Conservation (phyloP, 2,113 vertebrate genomes). For the Carlito syrichta region DNA sequence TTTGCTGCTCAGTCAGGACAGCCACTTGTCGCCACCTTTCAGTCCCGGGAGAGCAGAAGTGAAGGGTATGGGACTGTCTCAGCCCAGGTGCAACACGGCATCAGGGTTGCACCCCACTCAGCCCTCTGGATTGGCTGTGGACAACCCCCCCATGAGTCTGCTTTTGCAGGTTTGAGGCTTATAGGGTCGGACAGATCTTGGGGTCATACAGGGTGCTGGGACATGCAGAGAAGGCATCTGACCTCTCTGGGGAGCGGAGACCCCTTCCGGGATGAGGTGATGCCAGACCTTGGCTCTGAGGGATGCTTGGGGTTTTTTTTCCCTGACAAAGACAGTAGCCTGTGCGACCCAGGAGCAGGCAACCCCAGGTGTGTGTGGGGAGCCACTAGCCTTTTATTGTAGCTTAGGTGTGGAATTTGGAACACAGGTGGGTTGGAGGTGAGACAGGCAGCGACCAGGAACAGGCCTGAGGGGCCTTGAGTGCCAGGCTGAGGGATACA, state of each 20-base stretch:
- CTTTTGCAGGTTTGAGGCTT: neutral
- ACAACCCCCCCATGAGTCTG: neutral
- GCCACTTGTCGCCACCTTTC: neutral
- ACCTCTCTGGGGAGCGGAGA: too few species aligned
- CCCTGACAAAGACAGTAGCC: neutral
- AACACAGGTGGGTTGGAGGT: neutral
- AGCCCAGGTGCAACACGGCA: neutral
- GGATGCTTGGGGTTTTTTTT: neutral
- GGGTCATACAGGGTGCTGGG: neutral
- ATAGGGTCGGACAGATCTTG: too few species aligned
- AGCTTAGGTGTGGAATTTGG: neutral
- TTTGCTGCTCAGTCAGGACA: neutral
- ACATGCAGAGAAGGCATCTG: neutral
- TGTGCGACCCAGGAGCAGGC: accelerated
- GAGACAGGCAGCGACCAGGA: neutral
- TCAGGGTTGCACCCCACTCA: neutral
- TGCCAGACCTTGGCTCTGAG: neutral
- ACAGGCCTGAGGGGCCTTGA: neutral
- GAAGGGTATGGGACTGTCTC: neutral
- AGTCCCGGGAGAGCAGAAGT: neutral
- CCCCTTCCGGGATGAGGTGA: neutral
- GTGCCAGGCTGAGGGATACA: neutral
- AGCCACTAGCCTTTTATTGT: neutral
- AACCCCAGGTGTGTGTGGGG: too few species aligned
- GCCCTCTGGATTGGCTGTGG: neutral